Conservation (phyloP, 1,140 invertebrate genomes). For the Drosophila sp. region DNA sequence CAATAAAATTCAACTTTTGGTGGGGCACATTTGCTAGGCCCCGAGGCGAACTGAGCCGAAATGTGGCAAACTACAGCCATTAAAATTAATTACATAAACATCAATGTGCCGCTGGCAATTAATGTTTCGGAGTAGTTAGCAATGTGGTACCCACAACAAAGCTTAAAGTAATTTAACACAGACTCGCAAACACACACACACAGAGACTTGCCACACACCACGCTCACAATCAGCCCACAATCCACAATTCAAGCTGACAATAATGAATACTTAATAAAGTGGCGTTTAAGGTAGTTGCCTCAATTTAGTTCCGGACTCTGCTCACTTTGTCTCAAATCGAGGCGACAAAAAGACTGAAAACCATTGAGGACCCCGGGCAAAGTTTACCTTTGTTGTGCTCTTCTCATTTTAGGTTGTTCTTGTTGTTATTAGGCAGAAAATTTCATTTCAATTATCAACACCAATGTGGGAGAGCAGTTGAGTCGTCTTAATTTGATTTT, state of each 20-base stretch:
- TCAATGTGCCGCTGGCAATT: slow-evolving; percentile 73
- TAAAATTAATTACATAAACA: slow-evolving; percentile 81
- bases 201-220: slow-evolving; percentile 7
- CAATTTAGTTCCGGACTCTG: slow-evolving; percentile 18
- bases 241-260: slow-evolving; percentile 65
- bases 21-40: slow-evolving; percentile 5
- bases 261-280: slow-evolving; percentile 83
- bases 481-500: slow-evolving; percentile 57
- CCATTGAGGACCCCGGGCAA: slow-evolving; percentile 51
- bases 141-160: slow-evolving; percentile 26
- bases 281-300: slow-evolving; percentile 62
- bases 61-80: slow-evolving; percentile 60
- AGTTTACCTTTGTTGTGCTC: slow-evolving; percentile 70
- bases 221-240: slow-evolving; percentile 14
- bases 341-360: slow-evolving; percentile 50
- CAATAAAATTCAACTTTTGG: slow-evolving; percentile 50
- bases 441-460: slow-evolving; percentile 78
- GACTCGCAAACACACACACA: slow-evolving; percentile 16
- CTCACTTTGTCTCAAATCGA: slow-evolving; percentile 32
- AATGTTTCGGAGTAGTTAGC: slow-evolving; percentile 53
- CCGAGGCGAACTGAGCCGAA: background rate
- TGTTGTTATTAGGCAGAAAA: slow-evolving; percentile 45
- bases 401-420: slow-evolving; percentile 16
- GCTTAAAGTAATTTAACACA: slow-evolving; percentile 37
- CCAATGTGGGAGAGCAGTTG: slow-evolving; percentile 43